Conservation (phyloP, 2,888 invertebrate species). For the Herminia tarsipennalis region DNA sequence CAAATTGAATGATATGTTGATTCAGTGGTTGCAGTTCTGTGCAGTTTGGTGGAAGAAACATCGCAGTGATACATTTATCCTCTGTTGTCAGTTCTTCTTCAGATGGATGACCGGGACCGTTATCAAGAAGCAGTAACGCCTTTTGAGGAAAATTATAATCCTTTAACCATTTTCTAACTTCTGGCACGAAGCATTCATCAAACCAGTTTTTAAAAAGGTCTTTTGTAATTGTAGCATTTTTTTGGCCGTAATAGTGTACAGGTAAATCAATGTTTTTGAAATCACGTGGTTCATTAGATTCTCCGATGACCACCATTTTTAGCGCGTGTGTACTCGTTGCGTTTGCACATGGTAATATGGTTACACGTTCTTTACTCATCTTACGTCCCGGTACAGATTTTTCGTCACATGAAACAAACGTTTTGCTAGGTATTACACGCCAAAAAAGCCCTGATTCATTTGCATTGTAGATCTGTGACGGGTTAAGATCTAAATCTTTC, state of each 20-base stretch:
- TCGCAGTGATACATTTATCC: constrained; percentile 1
- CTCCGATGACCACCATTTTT: constrained; percentile 40
- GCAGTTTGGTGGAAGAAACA: constrained; percentile 31
- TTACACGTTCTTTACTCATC: constrained; percentile 40
- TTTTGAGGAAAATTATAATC: constrained; percentile 32
- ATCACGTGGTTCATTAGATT: constrained; percentile 43
- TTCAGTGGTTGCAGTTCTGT: no score
- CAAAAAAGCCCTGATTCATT: constrained; percentile 43
- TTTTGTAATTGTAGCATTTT: constrained; percentile 34
- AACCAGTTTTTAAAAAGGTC: constrained; percentile 38
- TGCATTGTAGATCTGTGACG: constrained; percentile 34
- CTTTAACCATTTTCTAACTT: constrained; percentile 27
- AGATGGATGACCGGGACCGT: constrained; percentile 30
- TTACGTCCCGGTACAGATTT: constrained; percentile 33
- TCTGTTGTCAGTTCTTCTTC: constrained; percentile 43
- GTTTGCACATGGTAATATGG: constrained; percentile 44
- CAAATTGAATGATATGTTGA: no score
- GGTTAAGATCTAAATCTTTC: constrained; percentile 38
- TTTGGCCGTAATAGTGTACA: constrained; percentile 35
- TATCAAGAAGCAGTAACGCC: constrained; percentile 46
- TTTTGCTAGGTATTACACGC: constrained; percentile 40
- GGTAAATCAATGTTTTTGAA: constrained; percentile 44
- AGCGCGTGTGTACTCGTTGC: constrained; percentile 31
- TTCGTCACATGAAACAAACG: constrained; percentile 37
- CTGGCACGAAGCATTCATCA: constrained; percentile 33